phyloP scores from a whole-genome alignment of 2,113 vertebrate genomes.

The Atlantisia rogersi region DNA sequence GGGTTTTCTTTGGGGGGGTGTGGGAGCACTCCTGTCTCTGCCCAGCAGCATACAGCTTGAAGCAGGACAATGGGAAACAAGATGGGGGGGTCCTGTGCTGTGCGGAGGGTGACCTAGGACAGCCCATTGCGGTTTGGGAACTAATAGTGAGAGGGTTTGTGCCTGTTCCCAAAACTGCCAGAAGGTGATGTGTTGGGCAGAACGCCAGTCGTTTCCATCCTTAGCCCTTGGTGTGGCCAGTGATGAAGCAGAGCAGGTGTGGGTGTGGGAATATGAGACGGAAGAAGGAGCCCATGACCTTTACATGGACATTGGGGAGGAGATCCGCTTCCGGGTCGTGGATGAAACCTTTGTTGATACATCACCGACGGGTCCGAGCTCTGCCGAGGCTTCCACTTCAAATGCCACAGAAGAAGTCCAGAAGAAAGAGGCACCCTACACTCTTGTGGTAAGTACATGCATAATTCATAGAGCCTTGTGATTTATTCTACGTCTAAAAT shows the following conservation, averaged over 20 bases:
- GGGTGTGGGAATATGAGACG: constrained; percentile 98
- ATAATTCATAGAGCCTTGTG: neutral
- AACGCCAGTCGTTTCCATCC: neutral
- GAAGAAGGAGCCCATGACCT: constrained; percentile 97
- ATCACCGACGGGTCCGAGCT: constrained; percentile 88
- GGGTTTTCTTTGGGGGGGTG: neutral
- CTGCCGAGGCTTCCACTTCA: constrained; percentile 71
- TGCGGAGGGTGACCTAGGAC: accelerated
- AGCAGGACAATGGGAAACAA: neutral
- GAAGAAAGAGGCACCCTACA: constrained; percentile 93
- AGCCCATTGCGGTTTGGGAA: accelerated
- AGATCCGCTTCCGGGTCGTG: constrained; percentile 92
- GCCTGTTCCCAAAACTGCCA: neutral
- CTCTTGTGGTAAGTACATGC: constrained; percentile 83
- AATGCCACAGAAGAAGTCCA: constrained; percentile 76
- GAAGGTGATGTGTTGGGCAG: neutral
- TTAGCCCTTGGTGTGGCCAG: constrained; percentile 78
- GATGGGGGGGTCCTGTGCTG: accelerated
- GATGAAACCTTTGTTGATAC: constrained; percentile 95
- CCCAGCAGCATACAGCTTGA: neutral
- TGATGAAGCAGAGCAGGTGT: constrained; percentile 95
- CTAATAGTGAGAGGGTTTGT: neutral
- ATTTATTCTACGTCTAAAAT: neutral
- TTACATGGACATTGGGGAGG: constrained; percentile 97
- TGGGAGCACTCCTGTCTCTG: neutral